Evolutionary conservation across 2,113 vertebrate species (phyloP).

Genomic region (Narcine bancroftii): DNA sequence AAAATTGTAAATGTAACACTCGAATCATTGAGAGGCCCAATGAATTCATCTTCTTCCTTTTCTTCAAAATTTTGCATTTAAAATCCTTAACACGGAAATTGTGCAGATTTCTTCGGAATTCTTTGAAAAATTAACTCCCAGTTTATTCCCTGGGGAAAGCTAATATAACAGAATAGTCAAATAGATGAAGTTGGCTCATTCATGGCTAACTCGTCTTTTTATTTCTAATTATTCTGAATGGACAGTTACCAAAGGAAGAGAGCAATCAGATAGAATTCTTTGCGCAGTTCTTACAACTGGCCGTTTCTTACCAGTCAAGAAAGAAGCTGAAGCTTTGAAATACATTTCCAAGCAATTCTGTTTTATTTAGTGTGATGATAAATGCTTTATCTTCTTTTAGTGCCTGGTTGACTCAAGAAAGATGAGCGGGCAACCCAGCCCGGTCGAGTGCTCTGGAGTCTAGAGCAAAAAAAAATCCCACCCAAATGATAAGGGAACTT

Average conservation of each 20-base stretch:
- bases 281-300: neutral
- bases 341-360: slow-evolving; percentile 2
- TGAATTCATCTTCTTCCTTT: neutral
- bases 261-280: neutral
- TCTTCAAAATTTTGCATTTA: neutral
- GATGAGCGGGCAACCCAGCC: neutral
- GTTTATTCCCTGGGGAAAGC: neutral
- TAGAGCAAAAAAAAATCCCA: too few relatives aligned
- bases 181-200: neutral
- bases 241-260: neutral
- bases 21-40: neutral
- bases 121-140: neutral
- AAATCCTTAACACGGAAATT: neutral
- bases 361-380: neutral
- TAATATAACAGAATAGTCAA: neutral
- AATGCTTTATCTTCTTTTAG: slow-evolving; percentile 9
- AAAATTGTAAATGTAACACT: neutral
- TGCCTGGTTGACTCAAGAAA: neutral
- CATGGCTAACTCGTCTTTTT: neutral
- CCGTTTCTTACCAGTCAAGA: neutral
- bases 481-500: too few relatives aligned
- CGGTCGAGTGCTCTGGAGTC: too few relatives aligned
- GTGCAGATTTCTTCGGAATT: neutral
- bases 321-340: neutral
- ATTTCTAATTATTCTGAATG: neutral